A percentile compares a stretch with the other conserved stretches of the same genome.
Conservation (phyloP, 2,888 invertebrate species). For the Nyleta sp. region DNA sequence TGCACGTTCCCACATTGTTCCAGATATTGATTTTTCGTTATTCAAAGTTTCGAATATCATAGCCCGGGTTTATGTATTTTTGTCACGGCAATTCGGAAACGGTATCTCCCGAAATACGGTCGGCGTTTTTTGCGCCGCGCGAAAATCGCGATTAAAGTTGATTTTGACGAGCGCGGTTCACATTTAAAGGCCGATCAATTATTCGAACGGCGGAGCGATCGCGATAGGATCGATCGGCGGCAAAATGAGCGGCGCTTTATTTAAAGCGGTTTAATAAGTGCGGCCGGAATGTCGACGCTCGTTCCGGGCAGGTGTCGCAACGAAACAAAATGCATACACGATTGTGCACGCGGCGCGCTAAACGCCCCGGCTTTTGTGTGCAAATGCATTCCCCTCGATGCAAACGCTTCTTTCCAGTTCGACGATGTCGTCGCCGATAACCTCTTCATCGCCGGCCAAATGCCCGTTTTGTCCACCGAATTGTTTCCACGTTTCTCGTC, state of each 20-base stretch:
- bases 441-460: too few species aligned
- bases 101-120: constrained; percentile 6
- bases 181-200: constrained; percentile 21
- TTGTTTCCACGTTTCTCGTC: too few species aligned
- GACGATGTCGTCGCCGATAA: too few species aligned
- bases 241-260: neutral
- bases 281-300: constrained; percentile 3
- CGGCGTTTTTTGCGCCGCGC: constrained; percentile 11
- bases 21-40: constrained; percentile 26
- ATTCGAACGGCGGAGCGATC: neutral
- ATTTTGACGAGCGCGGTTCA: constrained; percentile 17
- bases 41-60: constrained; percentile 21
- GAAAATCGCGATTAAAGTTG: constrained; percentile 13
- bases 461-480: too few species aligned
- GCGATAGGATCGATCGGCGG: neutral
- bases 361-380: constrained; percentile 32
- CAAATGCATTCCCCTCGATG: too few species aligned
- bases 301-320: constrained; percentile 27
- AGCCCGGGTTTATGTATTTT: constrained; percentile 28
- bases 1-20: constrained; percentile 2
- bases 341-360: constrained; percentile 25
- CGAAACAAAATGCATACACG: constrained; percentile 33
- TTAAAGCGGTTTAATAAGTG: constrained; percentile 18
- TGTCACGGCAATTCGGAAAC: constrained; percentile 31
- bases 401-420: too few species aligned